Base-by-base conservation (phyloP, 2,113 vertebrate species). In the Onychostoma macrolepis region DNA sequence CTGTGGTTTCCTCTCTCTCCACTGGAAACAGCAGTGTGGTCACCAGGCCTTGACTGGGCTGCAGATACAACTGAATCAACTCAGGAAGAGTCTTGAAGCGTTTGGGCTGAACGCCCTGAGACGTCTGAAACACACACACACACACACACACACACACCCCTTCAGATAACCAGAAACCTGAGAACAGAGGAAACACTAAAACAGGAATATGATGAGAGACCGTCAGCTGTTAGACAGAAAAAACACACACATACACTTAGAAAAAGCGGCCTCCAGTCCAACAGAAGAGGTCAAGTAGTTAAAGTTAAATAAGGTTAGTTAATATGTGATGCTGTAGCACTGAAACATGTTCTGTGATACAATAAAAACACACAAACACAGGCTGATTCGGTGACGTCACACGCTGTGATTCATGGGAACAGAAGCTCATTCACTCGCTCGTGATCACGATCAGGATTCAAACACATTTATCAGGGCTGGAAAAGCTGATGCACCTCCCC, bases 11-110 rank as follows among this genome's bases (percentile, higher is more conserved):
- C 79, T 99, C 98, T 85, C 97, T 91, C 87, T 98, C 98, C n/a
- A 99, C 97, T 0, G 97, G 90, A 88, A 96, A 96, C 61, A 99
- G 96, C 83, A 99, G 93, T 7, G 98, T 97, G 48, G 96, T 97
- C 80, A 99, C 97, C n/a, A 99, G 96, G 50, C 98, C 98, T 93
- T 99, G 98, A 89, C 95, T 98, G 69, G 98, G 98, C 93, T 99
- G 98, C 69, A 97, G 96, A 67, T 99, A 99, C 61, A 98, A 90
- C 21, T 95, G 94, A 38, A 99, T 96, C 89, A 99, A 92, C 91
- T 99, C 98, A 0, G 94, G 92, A 75, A 99, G 93, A 0, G 96
- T 98, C 95, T 97, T 96, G 92, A 98, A 99, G 7, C 98, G 96
- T 65, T 97, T 95, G 1, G 97, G 97, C 83, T 97, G 98, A 56